A percentile compares a stretch with the other conserved stretches of the same genome.
phyloP scores from a whole-genome alignment of 1,140 invertebrate genomes.

The Nasonia vitripennis region DNA sequence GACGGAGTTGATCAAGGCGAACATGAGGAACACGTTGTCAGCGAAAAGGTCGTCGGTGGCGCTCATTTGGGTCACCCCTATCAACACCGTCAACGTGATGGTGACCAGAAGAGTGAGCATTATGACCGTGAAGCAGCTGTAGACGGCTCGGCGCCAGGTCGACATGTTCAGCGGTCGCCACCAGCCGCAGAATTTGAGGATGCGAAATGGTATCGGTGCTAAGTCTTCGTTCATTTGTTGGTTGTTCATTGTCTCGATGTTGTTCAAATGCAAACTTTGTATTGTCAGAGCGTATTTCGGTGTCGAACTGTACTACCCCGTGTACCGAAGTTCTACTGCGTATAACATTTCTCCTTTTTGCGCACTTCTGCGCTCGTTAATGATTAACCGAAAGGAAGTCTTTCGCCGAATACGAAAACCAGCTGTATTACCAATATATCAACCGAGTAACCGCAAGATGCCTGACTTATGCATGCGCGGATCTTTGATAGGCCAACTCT shows the following conservation, averaged over 20 bases:
- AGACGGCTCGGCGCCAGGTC: not conserved
- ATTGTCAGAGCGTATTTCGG: not conserved
- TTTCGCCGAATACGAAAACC: not conserved
- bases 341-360: not conserved
- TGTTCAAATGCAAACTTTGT: not conserved
- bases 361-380: not conserved
- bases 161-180: slow-evolving; percentile 31
- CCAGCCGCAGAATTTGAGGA: slow-evolving; percentile 30
- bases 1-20: slow-evolving; percentile 44
- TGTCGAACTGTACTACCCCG: not conserved
- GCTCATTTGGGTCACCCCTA: slow-evolving; percentile 25
- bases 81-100: not conserved
- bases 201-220: slow-evolving; percentile 34
- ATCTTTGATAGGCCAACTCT: not conserved
- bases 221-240: slow-evolving; percentile 12
- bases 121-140: not conserved
- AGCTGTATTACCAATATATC: not conserved
- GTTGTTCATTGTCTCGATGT: not conserved
- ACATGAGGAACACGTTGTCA: slow-evolving; percentile 49
- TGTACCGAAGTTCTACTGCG: not conserved
- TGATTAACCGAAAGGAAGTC: slow-evolving; percentile 45
- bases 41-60: slow-evolving; percentile 23
- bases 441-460: slow-evolving; percentile 13
- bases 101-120: slow-evolving; percentile 22
- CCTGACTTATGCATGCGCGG: slow-evolving; percentile 13